Evolutionary conservation across 2,888 invertebrate genomes (phyloP).

Genomic region (Agrilus cyanescens): DNA sequence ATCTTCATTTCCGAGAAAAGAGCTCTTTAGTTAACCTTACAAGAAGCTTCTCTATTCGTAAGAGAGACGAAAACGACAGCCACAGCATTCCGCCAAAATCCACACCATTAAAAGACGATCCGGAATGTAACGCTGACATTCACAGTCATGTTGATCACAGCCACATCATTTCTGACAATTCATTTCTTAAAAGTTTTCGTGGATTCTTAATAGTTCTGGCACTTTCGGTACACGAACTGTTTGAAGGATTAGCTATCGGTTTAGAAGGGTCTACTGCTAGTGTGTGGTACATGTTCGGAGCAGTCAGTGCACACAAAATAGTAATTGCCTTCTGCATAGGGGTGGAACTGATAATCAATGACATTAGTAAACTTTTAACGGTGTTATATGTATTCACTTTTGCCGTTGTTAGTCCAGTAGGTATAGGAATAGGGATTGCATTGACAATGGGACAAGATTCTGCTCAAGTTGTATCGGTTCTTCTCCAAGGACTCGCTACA

Average conservation of each 20-base stretch:
- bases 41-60: slow-evolving; percentile 26
- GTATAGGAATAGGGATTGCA: slow-evolving; percentile 62
- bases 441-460: slow-evolving; percentile 48
- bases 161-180: slow-evolving; percentile 23
- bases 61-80: slow-evolving; percentile 21
- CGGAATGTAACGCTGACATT: slow-evolving; percentile 13
- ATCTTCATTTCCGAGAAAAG: slow-evolving; percentile 40
- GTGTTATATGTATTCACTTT: slow-evolving; percentile 62
- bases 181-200: slow-evolving; percentile 38
- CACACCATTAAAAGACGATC: slow-evolving; percentile 4
- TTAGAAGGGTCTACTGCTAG: slow-evolving; percentile 50
- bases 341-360: slow-evolving; percentile 63
- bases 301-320: slow-evolving; percentile 73
- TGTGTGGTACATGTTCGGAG: slow-evolving; percentile 73
- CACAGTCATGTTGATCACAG: slow-evolving; percentile 23
- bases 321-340: slow-evolving; percentile 84
- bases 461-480: slow-evolving; percentile 50
- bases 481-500: slow-evolving; percentile 75
- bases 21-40: slow-evolving; percentile 21
- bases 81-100: slow-evolving; percentile 7
- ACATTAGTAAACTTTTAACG: slow-evolving; percentile 49
- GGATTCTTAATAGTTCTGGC: slow-evolving; percentile 73
- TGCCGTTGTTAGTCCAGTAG: slow-evolving; percentile 68
- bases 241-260: slow-evolving; percentile 77
- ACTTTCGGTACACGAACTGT: slow-evolving; percentile 73